phyloP scores from a whole-genome alignment of 2,797 vertebrate species.

The Nannoperca australis region DNA sequence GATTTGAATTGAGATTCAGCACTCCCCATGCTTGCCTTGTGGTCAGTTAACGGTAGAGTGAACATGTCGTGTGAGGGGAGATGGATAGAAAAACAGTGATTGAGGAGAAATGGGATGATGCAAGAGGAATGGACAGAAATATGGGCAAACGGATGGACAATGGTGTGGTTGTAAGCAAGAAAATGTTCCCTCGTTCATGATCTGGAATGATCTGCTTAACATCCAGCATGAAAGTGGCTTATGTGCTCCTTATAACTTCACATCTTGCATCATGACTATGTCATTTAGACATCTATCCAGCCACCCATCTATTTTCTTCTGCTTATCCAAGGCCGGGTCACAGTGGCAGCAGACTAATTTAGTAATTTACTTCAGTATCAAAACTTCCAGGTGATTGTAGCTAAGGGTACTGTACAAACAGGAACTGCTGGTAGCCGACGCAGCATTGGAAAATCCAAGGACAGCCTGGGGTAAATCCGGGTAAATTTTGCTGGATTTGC shows the following conservation, averaged over 20 bases:
- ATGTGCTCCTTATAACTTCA: background rate
- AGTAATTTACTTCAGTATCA: background rate
- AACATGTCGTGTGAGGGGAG: background rate
- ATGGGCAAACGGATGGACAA: background rate
- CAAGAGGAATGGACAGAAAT: constrained; percentile 12
- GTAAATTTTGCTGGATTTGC: background rate
- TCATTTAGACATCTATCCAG: too few relatives aligned
- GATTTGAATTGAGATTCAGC: background rate
- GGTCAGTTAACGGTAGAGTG: background rate
- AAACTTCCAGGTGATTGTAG: background rate
- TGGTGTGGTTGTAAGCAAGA: background rate
- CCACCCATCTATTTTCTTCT: too few relatives aligned
- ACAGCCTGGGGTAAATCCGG: background rate
- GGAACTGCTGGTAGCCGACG: too few relatives aligned
- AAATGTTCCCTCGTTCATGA: background rate
- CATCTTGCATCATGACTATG: background rate
- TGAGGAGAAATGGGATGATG: background rate
- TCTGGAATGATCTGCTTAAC: background rate
- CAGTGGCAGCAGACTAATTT: too few relatives aligned
- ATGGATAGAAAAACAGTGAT: background rate
- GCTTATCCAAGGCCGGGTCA: too few relatives aligned
- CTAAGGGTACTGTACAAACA: too few relatives aligned
- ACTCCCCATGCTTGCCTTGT: background rate
- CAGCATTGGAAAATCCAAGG: too few relatives aligned
- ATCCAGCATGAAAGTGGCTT: background rate